Conservation (phyloP, 2,888 invertebrate species). For the Callyntrura guangdongensis region DNA sequence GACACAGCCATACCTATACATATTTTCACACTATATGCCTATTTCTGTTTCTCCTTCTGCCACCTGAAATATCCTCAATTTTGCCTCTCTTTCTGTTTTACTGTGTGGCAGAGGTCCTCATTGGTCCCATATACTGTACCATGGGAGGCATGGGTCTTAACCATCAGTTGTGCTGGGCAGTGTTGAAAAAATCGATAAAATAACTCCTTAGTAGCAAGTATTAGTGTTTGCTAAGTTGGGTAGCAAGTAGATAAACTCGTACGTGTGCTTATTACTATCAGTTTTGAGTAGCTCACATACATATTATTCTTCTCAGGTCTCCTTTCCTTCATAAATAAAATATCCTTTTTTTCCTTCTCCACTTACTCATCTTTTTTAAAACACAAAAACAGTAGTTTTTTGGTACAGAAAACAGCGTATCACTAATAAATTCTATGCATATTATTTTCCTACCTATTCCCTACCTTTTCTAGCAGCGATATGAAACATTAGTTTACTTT, state of each 20-base stretch:
- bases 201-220: background rate
- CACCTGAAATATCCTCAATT: constrained; percentile 58
- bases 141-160: constrained; percentile 37
- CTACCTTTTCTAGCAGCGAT: background rate
- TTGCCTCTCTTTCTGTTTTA: constrained; percentile 39
- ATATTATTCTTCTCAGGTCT: background rate
- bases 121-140: background rate
- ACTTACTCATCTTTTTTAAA: background rate
- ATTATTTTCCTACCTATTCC: background rate
- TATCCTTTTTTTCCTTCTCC: no score
- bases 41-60: background rate
- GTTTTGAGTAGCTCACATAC: background rate
- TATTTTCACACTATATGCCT: background rate
- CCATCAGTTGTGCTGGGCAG: constrained; percentile 44
- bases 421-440: background rate
- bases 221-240: no score
- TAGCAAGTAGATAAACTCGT: background rate
- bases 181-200: constrained; percentile 44
- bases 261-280: background rate
- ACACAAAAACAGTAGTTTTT: background rate
- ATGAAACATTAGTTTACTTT: background rate
- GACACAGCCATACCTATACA: background rate
- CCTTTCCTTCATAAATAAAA: background rate
- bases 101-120: background rate
- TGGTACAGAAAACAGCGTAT: background rate